Evolutionary conservation across 2,113 vertebrate species (phyloP).

Genomic region (Ancistrus triradiatus): DNA sequence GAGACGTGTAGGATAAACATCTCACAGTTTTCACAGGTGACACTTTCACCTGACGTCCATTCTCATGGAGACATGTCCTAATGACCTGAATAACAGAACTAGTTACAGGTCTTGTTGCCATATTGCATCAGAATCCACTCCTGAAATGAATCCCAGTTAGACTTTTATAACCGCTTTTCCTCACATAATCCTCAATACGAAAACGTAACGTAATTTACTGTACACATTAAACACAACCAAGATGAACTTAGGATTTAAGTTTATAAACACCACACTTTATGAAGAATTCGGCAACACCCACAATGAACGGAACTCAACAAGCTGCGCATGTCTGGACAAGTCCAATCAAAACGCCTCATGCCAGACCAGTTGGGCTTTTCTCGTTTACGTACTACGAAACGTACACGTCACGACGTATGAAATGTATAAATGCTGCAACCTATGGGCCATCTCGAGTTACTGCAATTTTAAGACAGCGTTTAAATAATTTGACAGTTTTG

Average conservation of each 20-base stretch:
- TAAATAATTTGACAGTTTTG: no score
- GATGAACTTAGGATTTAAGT: not conserved
- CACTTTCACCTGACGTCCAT: constrained; percentile 22
- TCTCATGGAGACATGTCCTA: constrained; percentile 38
- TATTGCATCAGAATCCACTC: constrained; percentile 62
- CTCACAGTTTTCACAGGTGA: constrained; percentile 11
- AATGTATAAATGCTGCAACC: no score
- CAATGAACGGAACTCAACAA: not conserved
- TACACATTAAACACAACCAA: no score
- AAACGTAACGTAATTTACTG: no score
- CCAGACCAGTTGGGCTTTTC: no score
- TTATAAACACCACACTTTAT: not conserved
- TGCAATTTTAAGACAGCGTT: no score
- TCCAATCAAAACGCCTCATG: no score
- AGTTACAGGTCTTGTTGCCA: constrained; percentile 54
- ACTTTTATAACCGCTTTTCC: not conserved
- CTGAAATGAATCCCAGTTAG: not conserved
- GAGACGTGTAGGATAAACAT: constrained; percentile 14
- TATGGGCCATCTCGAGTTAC: no score
- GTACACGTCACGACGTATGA: no score
- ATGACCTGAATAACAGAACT: constrained; percentile 47
- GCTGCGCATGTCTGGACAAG: constrained; percentile 36
- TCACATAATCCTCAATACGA: no score
- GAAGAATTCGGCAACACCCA: no score
- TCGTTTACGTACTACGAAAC: no score